phyloP scores from a whole-genome alignment of 2,888 invertebrate genomes.

The Boloria selene region DNA sequence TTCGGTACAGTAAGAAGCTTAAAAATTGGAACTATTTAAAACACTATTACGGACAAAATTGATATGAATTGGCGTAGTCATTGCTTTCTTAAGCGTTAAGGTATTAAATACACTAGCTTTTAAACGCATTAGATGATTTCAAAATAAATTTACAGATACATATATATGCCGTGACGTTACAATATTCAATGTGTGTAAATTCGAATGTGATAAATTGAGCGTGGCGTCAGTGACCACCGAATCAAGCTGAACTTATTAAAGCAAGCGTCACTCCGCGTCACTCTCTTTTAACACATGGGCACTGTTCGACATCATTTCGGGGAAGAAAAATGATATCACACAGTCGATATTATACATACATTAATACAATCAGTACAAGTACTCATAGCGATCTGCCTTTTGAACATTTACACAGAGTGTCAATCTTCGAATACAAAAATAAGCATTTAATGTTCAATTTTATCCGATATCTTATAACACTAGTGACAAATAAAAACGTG shows the following conservation, averaged over 20 bases:
- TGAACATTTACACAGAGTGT: constrained; percentile 75
- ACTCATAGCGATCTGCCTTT: constrained; percentile 45
- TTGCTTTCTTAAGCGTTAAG: constrained; percentile 75
- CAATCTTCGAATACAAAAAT: constrained; percentile 80
- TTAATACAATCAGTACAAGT: constrained; percentile 34
- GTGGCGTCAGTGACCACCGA: constrained; percentile 41
- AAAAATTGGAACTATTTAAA: constrained; percentile 78
- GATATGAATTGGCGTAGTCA: constrained; percentile 81
- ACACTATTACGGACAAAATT: constrained; percentile 80
- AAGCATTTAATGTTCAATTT: constrained; percentile 80
- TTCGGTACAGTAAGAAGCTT: constrained; percentile 76
- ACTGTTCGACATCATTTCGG: constrained; percentile 73
- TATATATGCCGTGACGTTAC: constrained; percentile 46
- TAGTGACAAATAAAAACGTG: constrained; percentile 75
- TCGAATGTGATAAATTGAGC: constrained; percentile 49
- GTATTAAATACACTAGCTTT: constrained; percentile 72
- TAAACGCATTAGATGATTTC: constrained; percentile 62
- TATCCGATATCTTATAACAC: constrained; percentile 77
- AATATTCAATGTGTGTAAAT: constrained; percentile 45
- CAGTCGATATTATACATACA: constrained; percentile 52
- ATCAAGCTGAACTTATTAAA: constrained; percentile 54
- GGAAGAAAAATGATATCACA: constrained; percentile 75
- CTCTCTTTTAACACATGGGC: constrained; percentile 45
- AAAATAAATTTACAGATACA: constrained; percentile 55
- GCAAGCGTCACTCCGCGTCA: constrained; percentile 58